phyloP scores from a whole-genome alignment of 2,888 invertebrate species.

The Ptychoptera albimana region DNA sequence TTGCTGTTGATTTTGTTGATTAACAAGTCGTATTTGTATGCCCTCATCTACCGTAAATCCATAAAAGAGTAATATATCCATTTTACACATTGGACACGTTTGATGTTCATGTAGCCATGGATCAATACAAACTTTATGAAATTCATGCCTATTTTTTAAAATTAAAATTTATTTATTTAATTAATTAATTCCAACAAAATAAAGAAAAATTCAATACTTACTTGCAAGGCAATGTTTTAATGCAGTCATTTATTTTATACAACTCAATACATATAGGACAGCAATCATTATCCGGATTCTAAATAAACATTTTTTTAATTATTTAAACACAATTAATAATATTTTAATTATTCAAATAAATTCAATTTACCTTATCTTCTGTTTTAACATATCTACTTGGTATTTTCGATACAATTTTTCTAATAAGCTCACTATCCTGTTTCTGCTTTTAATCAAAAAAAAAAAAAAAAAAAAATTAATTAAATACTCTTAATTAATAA shows the following conservation, averaged over 20 bases:
- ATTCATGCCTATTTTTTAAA: slow-evolving; percentile 61
- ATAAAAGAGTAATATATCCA: slow-evolving; percentile 84
- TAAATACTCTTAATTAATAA: not conserved
- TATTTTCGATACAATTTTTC: slow-evolving; percentile 85
- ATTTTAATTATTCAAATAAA: no score
- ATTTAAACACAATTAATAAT: not conserved
- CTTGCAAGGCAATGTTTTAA: slow-evolving; percentile 85
- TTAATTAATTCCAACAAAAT: not conserved
- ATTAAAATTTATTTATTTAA: not conserved
- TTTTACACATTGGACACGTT: slow-evolving; percentile 94
- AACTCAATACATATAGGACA: slow-evolving; percentile 93
- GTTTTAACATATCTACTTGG: slow-evolving; percentile 75
- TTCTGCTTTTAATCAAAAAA: not conserved
- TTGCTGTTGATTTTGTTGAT: slow-evolving; percentile 10
- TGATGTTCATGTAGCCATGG: slow-evolving; percentile 91
- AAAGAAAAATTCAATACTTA: slow-evolving; percentile 32
- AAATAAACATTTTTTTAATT: slow-evolving; percentile 29
- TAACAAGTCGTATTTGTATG: slow-evolving; percentile 17
- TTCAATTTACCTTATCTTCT: slow-evolving; percentile 72
- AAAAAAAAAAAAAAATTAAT: slow-evolving; percentile 2
- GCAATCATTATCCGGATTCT: slow-evolving; percentile 58
- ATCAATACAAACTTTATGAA: slow-evolving; percentile 91
- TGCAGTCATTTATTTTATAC: slow-evolving; percentile 72
- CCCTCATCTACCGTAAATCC: slow-evolving; percentile 62
- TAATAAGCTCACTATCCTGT: slow-evolving; percentile 39